Base-by-base conservation (phyloP, 53 echinoderm and acorn worm genomes). In the Antedon mediterranea region DNA sequence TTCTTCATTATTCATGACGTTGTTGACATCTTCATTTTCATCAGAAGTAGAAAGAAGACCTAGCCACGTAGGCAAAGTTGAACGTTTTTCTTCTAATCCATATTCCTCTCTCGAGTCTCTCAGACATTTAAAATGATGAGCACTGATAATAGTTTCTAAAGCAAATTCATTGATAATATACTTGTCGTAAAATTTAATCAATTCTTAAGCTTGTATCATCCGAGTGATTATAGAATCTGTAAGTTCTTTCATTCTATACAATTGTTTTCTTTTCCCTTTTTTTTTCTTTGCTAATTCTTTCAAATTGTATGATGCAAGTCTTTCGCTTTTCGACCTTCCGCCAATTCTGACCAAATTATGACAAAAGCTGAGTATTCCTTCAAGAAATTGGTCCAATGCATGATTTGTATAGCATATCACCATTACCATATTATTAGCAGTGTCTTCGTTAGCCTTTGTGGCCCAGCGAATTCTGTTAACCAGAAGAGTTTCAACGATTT, bases 331-430 rank as follows among this genome's bases (percentile, higher is more conserved):
- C 32, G 89, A 89, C 73, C 92, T 70, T 3, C 92, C 85, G 0
- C 97, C 97, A 20, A 95, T 86, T 77, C 97, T 80, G 9, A 95
- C 89, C 0, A 95, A 79, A 3, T 83, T 57, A 11, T 74, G 44
- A 26, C 42, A 28, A 42, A 84, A 92, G 0, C 43, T 31, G 0
- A 79, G 37, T 20, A 95, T 89, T 43, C 90, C 97, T 73, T 95
- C 97, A 13, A 95, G 85, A 78, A 95, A 95, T 78, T 95, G 97
- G 78, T 95, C 97, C 0, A 95, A 81, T 18, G 97, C 97, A 74
- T 95, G 97, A 74, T 95, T 95, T 32, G 97, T 95, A 74, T 89
- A 95, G 73, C 97, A 95, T 4, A 95, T 89, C 6, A 95, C 82
- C 27, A 95, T 82, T 28, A 95, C 85, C 0, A 89, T 89, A 43